Base-by-base conservation (phyloP, 2,888 invertebrate species). In the Gymnocheta viridis region DNA sequence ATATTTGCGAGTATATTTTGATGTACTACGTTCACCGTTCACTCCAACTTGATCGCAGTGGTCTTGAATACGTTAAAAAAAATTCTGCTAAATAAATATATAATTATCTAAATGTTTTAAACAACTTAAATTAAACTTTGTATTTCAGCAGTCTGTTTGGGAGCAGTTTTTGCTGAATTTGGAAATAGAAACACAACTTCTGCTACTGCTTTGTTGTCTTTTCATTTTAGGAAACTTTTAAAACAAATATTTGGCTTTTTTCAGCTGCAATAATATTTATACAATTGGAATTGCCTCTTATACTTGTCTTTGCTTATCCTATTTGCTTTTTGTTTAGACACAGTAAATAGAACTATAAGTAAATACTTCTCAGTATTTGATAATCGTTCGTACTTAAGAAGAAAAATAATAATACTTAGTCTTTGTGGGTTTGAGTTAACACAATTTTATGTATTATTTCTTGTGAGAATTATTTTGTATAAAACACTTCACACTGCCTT, bases 181-280 rank as follows among this genome's bases (percentile, higher is more conserved):
- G n/a, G n/a, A n/a, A n/a, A n/a, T n/a, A 47, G 47, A 19, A 47
- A 47, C 47, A 47, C 47, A 19, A 3, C 9, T 2, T 19, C 47
- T 19, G 19, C 7, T 19, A 17, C 7, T 7, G 47, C 9, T 9
- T 19, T 47, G 7, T 47, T 19, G 47, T 19, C 47, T 47, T 47
- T 47, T 19, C 0, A 47, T 47, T 47, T 2, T 19, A 9, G 19
- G 19, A 19, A 47, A n/a, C n/a, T 47, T 47, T 47, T 47, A 47
- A 47, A 19, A 19, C 3, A 47, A 47, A 47, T 47, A 47, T 47
- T 47, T 47, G 19, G 19, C 9, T 47, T 47, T 47, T 47, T 47
- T 51, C 35, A 41, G 44, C 64, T 69, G 19, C 24, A 54, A 74
- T 56, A 81, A 54, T 62, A 74, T 64, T 74, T 69, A 35, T 12